These are phyloP conservation scores for Rhinogobio ventralis DNA, from an alignment of 2,797 vertebrate species.

Conservation along the genomic window DNA sequence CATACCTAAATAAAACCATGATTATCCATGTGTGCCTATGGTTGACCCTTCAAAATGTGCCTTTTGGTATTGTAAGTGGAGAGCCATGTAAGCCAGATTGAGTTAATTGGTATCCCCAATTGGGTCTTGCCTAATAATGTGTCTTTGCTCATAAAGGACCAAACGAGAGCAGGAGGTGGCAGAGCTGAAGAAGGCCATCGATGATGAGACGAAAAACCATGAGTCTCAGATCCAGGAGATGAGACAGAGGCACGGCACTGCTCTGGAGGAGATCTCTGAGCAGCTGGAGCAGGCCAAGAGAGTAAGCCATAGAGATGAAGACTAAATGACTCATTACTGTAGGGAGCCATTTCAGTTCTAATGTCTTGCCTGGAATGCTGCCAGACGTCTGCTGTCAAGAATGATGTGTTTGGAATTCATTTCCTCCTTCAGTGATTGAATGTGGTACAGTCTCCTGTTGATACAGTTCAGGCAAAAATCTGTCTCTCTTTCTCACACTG, in stretches of 20 bases:
- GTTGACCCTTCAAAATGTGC: not conserved
- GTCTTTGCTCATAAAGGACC: slow-evolving; percentile 74
- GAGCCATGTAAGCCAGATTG: not conserved
- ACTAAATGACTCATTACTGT: slow-evolving; percentile 14
- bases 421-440: not conserved
- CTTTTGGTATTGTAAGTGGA: not conserved
- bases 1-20: not conserved
- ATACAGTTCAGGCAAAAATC: not conserved
- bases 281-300: slow-evolving; percentile 96
- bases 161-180: slow-evolving; percentile 97
- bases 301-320: slow-evolving; percentile 74
- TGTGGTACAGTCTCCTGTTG: not conserved
- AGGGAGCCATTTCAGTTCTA: not conserved
- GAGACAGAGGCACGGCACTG: slow-evolving; percentile 88
- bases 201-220: slow-evolving; percentile 94
- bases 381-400: not conserved
- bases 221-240: slow-evolving; percentile 96
- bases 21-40: not conserved
- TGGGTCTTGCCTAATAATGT: not conserved
- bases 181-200: slow-evolving; percentile 95
- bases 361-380: slow-evolving; percentile 5
- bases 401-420: slow-evolving; percentile 11
- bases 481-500: not conserved
- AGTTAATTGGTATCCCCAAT: not conserved
- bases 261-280: slow-evolving; percentile 92